Evolutionary conservation across 2,797 vertebrate genomes (phyloP), one percentile per base, ranked within the genome.

Genomic region (Tangara arthus): DNA sequence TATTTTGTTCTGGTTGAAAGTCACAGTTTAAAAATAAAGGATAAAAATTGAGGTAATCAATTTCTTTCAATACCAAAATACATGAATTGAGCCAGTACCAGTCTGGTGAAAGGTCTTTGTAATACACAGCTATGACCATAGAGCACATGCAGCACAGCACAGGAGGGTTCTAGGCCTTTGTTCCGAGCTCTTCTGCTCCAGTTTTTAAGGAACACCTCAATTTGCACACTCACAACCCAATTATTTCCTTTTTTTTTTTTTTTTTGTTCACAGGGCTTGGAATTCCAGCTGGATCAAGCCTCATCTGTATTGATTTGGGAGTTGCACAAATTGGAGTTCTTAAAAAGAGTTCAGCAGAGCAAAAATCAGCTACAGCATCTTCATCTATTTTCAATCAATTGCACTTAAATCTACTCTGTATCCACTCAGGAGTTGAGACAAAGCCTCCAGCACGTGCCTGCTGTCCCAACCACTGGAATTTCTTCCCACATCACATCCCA

Each of bases 61-160:
- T 96, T 98, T 85, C 71, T 98, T 93, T 96, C 97, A 77, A 97
- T 97, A 97, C 84, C 64, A 81, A 82, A 95, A 95, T 63, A 92
- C 69, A 94, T 91, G 69, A 94, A 91, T 94, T 86, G 90, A 97
- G 97, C 93, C 96, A 95, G 97, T 97, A 98, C 97, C 98, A 98
- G 98, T 98, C 98, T 99, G 99, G 99, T 99, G 99, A 99, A 99
- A 99, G 98, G 98, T 98, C 96, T 98, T 98, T 95, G 72, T 56
- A 83, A 96, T 69, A 95, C 94, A 97, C 83, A 92, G 95, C 94
- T 95, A 95, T 79, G 83, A 90, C 94, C 96, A 96, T 17, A 90
- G 22, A 95, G 83, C 83, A 96, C 90, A 96, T 97, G 97, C 96
- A 95, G 95, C 90, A 96, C 84, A 85, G 87, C 35, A 87, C 87